A percentile compares a stretch with the other conserved stretches of the same genome.
These are phyloP conservation scores for Apodemia duryi DNA, from an alignment of 2,888 invertebrate genomes.

Conservation along the genomic window DNA sequence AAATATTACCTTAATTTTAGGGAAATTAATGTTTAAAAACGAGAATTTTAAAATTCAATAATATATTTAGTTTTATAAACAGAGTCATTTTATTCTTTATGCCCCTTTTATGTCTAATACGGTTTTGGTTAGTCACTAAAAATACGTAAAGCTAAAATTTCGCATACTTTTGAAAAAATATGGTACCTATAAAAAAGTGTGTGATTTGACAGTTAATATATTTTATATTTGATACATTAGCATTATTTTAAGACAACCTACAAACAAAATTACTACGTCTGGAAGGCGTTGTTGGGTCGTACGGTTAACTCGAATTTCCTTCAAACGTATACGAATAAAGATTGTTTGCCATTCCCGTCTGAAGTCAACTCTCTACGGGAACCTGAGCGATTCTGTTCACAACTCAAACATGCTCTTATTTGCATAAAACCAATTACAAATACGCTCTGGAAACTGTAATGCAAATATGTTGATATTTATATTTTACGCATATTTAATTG, in stretches of 20 bases:
- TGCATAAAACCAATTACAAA: constrained; percentile 18
- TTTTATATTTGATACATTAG: no score
- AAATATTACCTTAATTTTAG: no score
- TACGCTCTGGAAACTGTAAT: constrained; percentile 7
- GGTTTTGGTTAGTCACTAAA: no score
- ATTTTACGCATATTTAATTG: constrained; percentile 4
- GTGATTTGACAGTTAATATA: no score
- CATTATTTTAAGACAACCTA: background rate
- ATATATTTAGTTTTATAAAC: no score
- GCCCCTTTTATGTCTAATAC: no score
- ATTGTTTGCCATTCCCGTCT: constrained; percentile 18
- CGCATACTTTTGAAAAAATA: no score
- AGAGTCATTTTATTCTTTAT: no score
- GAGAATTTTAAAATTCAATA: no score
- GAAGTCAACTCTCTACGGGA: constrained; percentile 16
- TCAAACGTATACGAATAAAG: constrained; percentile 15
- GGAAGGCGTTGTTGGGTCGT: constrained; percentile 3
- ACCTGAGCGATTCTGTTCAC: constrained; percentile 18
- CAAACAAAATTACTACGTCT: background rate
- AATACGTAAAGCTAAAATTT: no score
- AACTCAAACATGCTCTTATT: constrained; percentile 20
- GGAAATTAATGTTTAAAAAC: no score
- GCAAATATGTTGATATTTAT: constrained; percentile 9
- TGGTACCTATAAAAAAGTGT: no score
- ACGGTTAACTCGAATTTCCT: background rate